Conservation (phyloP, 2,888 invertebrate species). For the Seira sanloemensis region DNA sequence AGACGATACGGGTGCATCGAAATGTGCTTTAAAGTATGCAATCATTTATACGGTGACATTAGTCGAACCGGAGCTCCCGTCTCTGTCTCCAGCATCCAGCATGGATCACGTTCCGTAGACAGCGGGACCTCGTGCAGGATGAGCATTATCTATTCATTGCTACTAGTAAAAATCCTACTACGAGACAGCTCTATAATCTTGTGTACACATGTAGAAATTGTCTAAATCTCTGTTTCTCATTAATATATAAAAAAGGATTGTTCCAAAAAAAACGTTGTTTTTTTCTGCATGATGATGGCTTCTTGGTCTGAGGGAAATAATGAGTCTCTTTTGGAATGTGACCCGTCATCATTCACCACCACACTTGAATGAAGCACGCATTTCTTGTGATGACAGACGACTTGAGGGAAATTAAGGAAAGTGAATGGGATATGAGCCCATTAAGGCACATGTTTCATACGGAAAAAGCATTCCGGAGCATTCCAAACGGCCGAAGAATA, state of each 20-base stretch:
- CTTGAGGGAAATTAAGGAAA: constrained; percentile 52
- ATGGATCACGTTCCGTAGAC: constrained; percentile 63
- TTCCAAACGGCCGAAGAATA: neutral
- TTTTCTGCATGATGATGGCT: constrained; percentile 53
- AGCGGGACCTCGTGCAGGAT: constrained; percentile 35
- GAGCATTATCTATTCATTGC: too few relatives aligned
- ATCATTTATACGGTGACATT: constrained; percentile 42
- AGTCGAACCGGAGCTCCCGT: constrained; percentile 41
- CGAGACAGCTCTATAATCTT: neutral
- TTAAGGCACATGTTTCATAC: constrained; percentile 51
- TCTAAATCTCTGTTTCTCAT: neutral
- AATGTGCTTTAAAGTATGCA: too few relatives aligned
- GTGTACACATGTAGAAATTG: constrained; percentile 6
- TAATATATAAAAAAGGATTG: neutral
- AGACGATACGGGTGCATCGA: constrained; percentile 28
- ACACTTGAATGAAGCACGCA: too few relatives aligned
- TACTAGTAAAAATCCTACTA: neutral
- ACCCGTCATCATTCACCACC: constrained; percentile 51
- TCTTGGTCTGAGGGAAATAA: constrained; percentile 55
- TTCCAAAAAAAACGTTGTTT: constrained; percentile 24
- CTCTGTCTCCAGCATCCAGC: constrained; percentile 64
- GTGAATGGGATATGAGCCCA: constrained; percentile 54
- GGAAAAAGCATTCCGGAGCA: too few relatives aligned
- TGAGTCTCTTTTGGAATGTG: constrained; percentile 60
- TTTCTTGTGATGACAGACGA: constrained; percentile 50